Percentiles rank a stretch among this genome's conserved stretches.
Evolutionary conservation across 2,797 vertebrate species (phyloP).

Genomic region (Limnodromus scolopaceus): DNA sequence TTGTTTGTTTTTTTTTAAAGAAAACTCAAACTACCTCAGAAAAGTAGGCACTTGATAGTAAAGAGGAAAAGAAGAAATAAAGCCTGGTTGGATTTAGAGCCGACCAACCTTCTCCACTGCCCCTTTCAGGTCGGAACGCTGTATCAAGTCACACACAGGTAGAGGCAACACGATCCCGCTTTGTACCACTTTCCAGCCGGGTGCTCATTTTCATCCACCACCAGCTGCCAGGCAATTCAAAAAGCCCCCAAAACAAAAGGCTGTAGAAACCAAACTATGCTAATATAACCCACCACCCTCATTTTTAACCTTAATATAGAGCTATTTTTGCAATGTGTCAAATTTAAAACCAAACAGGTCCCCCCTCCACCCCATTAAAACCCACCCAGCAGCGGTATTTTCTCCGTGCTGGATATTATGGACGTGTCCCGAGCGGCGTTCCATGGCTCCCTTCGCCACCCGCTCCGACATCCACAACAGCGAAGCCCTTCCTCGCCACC

Average conservation of each 20-base stretch:
- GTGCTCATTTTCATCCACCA: neutral
- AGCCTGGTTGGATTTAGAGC: neutral
- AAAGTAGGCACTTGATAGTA: neutral
- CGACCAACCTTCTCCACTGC: neutral
- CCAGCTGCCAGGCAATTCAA: neutral
- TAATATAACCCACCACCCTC: neutral
- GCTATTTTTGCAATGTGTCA: neutral
- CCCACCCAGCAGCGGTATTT: neutral
- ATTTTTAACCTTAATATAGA: neutral
- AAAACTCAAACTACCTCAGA: neutral
- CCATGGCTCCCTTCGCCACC: neutral
- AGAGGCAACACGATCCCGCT: neutral
- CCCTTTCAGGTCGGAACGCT: neutral
- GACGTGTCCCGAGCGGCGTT: neutral
- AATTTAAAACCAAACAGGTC: neutral
- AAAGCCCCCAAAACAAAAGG: neutral
- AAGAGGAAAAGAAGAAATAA: neutral
- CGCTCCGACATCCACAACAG: neutral
- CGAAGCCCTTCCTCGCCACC: neutral
- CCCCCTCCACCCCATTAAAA: neutral
- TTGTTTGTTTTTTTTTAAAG: neutral
- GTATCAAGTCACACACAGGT: neutral
- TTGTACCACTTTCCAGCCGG: neutral
- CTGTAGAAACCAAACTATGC: neutral
- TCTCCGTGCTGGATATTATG: rapidly evolving